Conservation (phyloP, 2,113 vertebrate genomes). For the Tinamus guttatus region DNA sequence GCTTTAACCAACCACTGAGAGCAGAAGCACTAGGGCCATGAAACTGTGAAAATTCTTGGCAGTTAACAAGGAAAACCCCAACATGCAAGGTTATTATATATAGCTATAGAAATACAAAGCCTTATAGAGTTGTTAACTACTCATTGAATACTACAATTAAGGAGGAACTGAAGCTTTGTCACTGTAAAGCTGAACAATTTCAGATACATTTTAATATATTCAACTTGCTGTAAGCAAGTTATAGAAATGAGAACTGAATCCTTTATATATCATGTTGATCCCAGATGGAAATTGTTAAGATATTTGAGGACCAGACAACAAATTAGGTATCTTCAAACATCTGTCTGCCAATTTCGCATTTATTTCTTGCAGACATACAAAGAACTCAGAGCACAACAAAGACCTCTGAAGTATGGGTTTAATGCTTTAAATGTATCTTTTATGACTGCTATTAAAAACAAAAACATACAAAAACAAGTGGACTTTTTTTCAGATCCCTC, state of each 20-base stretch:
- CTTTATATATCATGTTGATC: background rate
- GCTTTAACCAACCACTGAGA: no score
- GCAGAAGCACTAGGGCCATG: no score
- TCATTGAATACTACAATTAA: background rate
- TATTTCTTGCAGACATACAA: background rate
- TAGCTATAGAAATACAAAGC: background rate
- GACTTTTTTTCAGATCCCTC: background rate
- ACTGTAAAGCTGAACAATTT: background rate
- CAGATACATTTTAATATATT: background rate
- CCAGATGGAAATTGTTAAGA: background rate
- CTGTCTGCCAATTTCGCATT: slow-evolving; percentile 11
- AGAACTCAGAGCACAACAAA: background rate
- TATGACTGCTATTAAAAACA: background rate
- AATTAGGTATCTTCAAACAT: slow-evolving; percentile 18
- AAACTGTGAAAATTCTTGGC: background rate
- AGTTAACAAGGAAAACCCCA: slow-evolving; percentile 4
- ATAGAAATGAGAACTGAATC: background rate
- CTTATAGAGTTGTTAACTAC: slow-evolving; percentile 4
- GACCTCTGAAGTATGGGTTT: background rate
- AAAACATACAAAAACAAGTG: background rate
- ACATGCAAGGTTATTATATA: slow-evolving; percentile 24
- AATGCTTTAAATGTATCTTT: background rate
- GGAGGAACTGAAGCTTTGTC: background rate
- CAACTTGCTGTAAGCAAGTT: background rate
- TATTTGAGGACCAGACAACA: background rate